phyloP scores from a whole-genome alignment of 2,113 vertebrate genomes.

The Seriola aureovittata region DNA sequence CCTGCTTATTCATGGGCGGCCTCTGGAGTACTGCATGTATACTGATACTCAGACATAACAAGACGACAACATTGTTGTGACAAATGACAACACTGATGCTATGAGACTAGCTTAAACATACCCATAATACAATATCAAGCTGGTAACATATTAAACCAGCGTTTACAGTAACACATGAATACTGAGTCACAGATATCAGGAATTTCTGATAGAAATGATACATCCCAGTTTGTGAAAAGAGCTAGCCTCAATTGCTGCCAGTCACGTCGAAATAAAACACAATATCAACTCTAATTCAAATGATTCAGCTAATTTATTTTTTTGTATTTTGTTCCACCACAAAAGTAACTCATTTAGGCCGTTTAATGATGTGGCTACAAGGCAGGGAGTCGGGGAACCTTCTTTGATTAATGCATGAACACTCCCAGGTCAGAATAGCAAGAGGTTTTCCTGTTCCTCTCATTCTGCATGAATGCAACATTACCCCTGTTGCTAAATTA shows the following conservation, averaged over 20 bases:
- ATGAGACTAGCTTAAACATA: background rate
- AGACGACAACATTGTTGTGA: constrained; percentile 25
- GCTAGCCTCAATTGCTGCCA: too few relatives aligned
- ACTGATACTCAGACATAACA: constrained; percentile 32
- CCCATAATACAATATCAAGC: constrained; percentile 13
- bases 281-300: background rate
- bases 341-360: background rate
- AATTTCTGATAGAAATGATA: background rate
- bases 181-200: background rate
- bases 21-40: constrained; percentile 30
- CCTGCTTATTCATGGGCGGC: constrained; percentile 21
- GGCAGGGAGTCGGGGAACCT: background rate
- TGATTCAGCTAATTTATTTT: background rate
- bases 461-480: background rate
- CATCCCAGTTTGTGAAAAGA: background rate
- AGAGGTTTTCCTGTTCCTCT: background rate
- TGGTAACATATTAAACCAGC: constrained; percentile 10
- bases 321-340: background rate
- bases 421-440: background rate
- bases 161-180: background rate
- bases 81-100: constrained; percentile 27
- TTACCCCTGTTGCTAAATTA: background rate
- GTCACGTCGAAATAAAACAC: background rate
- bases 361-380: background rate
- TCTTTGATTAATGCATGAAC: background rate